phyloP scores from a whole-genome alignment of 1,140 invertebrate genomes.

The Drosophila tani region DNA sequence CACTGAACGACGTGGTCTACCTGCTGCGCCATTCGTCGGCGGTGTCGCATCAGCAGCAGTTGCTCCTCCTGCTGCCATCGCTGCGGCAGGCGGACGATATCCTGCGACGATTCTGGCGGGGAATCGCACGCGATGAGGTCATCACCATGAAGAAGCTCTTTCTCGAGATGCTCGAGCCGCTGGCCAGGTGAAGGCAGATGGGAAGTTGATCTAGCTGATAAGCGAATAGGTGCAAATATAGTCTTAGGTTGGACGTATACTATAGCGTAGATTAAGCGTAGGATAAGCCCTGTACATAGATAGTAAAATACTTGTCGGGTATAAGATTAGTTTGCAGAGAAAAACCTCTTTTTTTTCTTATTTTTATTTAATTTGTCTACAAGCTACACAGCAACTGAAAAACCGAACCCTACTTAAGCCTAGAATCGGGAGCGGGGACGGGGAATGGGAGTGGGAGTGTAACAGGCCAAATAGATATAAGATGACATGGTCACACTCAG shows the following conservation, averaged over 20 bases:
- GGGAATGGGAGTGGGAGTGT: too few species aligned
- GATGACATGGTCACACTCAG: too few species aligned
- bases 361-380: constrained; percentile 29
- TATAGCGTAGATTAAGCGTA: constrained; percentile 55
- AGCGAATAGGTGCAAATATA: constrained; percentile 73
- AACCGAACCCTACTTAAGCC: constrained; percentile 28
- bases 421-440: neutral
- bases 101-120: constrained; percentile 95
- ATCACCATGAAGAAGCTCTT: constrained; percentile 98
- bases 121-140: constrained; percentile 93
- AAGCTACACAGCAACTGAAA: constrained; percentile 36
- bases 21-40: constrained; percentile 90
- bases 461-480: too few species aligned
- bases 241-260: constrained; percentile 58
- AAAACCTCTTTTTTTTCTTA: constrained; percentile 28
- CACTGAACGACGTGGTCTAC: constrained; percentile 94
- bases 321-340: constrained; percentile 40
- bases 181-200: constrained; percentile 70
- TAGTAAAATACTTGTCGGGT: constrained; percentile 55
- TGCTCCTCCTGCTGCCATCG: constrained; percentile 95
- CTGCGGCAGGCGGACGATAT: constrained; percentile 95
- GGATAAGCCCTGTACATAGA: constrained; percentile 58
- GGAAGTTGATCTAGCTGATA: constrained; percentile 55
- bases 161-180: constrained; percentile 96
- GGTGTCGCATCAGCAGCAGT: constrained; percentile 91